A percentile compares a stretch with the other conserved stretches of the same genome.
Conservation (phyloP, 2,113 vertebrate genomes). For the Egretta garzetta region DNA sequence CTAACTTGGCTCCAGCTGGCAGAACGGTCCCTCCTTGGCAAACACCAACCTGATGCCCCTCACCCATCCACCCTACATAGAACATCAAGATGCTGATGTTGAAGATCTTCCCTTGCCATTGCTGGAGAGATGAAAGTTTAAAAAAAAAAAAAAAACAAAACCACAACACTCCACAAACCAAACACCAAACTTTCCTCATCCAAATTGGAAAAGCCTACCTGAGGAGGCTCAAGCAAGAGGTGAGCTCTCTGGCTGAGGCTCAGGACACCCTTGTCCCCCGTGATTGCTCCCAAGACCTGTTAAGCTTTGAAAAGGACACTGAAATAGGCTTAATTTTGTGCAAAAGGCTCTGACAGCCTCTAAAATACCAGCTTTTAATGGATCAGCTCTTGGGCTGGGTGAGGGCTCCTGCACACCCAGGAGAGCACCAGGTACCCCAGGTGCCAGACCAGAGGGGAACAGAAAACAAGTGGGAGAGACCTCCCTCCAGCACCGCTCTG, state of each 20-base stretch:
- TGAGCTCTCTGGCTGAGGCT: neutral
- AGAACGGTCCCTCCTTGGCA: neutral
- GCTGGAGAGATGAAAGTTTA: neutral
- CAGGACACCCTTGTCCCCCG: neutral
- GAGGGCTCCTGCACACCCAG: neutral
- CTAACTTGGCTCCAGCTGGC: neutral
- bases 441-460: no score
- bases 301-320: neutral
- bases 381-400: neutral
- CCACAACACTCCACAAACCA: no score
- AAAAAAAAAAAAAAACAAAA: neutral
- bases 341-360: neutral
- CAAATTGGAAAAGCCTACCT: neutral
- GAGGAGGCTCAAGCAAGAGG: neutral
- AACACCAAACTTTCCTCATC: neutral
- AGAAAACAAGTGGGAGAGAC: neutral
- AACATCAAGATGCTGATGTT: neutral
- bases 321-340: neutral
- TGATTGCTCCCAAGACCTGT: neutral
- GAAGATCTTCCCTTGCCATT: neutral
- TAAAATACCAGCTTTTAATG: neutral
- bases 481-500: neutral
- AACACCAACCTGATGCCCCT: neutral
- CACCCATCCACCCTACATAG: neutral
- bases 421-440: neutral